Evolutionary conservation across 2,113 vertebrate genomes (phyloP), one percentile per base, ranked within the genome.

Genomic region (Perognathus longimembris): DNA sequence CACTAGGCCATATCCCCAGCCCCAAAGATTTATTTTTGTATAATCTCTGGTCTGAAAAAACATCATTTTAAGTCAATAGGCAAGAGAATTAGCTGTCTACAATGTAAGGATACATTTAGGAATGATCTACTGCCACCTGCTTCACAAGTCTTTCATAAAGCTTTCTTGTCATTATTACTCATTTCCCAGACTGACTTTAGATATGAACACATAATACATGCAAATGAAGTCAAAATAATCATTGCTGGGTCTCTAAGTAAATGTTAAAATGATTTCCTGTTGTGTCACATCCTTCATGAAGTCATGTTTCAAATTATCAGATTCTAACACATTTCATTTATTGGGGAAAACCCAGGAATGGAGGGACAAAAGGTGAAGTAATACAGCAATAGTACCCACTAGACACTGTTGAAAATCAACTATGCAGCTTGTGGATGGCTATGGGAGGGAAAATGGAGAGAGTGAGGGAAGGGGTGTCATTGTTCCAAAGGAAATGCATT

Each of bases 121-220:
- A 18, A 79, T 83, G 38, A 88, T 45, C 54, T 95, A 32, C 73
- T 89, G 69, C 74, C 85, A 75, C 74, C 5, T 75, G 38, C 17
- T 32, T 63, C 8, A 0, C 54, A 4, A 88, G 28, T 78, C 85
- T 80, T 73, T 92, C 80, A 32, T 30, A n/a, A 83, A 54, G 34
- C 24, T 78, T 90, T 94, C 88, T n/a, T 76, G 87, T 82, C 59
- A 28, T 89, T 38, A 11, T 34, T 93, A 82, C 21, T 91, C 83
- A 93, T 85, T 95, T 96, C 91, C 94, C n/a, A 91, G 85, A 91
- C 17, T 81, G 80, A 87, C 61, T 92, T 90, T 74, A 70, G 34
- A 79, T 67, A 45, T 7, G 42, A 15, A 5, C n/a, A n/a, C 73
- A 40, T 50, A 61, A 87, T 40, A 77, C 21, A 40, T 4, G 20